Evolutionary conservation across 92 coral and sea anemone genomes (phyloP).

Genomic region (Parazoanthus swiftii): DNA sequence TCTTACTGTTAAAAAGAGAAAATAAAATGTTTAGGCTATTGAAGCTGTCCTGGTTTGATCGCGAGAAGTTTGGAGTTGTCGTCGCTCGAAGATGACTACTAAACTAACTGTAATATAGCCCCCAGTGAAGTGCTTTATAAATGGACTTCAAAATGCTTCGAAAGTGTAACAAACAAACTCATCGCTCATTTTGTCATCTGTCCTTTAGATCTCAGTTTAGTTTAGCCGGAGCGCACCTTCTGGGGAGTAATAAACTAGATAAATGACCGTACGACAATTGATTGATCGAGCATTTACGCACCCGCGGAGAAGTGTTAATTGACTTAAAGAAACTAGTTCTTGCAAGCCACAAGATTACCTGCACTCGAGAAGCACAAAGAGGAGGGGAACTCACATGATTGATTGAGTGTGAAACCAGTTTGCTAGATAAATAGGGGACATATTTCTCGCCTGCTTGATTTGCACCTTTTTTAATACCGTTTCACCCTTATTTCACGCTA

Average conservation of each 20-base stretch:
- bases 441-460: constrained; percentile 7
- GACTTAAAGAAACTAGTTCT: neutral
- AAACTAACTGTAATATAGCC: too few species aligned
- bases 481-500: neutral
- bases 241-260: neutral
- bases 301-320: constrained; percentile 23
- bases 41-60: too few species aligned
- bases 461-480: constrained; percentile 24
- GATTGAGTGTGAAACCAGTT: constrained; percentile 28
- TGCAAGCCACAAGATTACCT: neutral
- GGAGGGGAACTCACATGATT: neutral
- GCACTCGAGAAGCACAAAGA: neutral
- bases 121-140: neutral
- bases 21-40: too few species aligned
- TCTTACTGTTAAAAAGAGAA: too few species aligned
- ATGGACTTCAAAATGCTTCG: constrained; percentile 4
- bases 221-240: neutral
- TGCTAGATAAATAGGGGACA: neutral
- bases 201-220: neutral
- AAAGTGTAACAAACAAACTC: constrained; percentile 17
- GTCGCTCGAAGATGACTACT: too few species aligned
- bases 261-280: constrained; percentile 17
- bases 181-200: constrained; percentile 29
- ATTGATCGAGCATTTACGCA: neutral
- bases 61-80: too few species aligned